These are phyloP conservation scores for Pristiophorus japonicus DNA, from an alignment of 2,113 vertebrate genomes.

Conservation along the genomic window DNA sequence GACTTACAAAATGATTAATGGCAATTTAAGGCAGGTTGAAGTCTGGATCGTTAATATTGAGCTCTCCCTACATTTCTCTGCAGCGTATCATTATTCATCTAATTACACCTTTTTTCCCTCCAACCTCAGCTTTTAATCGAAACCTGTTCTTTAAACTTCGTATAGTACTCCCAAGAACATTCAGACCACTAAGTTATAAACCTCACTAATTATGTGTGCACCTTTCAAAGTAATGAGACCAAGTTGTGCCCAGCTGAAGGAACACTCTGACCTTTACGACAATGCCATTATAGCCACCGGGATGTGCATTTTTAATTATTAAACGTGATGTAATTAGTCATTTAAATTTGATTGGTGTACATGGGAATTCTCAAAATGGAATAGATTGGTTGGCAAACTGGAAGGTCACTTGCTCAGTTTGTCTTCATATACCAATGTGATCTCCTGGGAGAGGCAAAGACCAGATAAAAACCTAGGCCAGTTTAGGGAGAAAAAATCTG, in stretches of 20 bases:
- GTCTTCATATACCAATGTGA: background rate
- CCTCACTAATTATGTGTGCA: background rate
- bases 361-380: background rate
- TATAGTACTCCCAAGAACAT: background rate
- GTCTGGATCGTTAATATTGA: conserved; percentile 17
- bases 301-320: background rate
- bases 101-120: background rate
- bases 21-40: conserved; percentile 12
- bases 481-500: no score
- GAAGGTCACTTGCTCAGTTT: background rate
- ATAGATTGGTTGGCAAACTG: background rate
- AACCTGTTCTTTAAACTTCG: background rate
- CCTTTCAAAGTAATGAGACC: background rate
- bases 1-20: conserved; percentile 20
- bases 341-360: background rate
- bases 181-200: background rate
- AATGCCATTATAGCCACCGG: background rate
- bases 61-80: background rate
- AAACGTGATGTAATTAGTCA: background rate
- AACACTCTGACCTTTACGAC: background rate
- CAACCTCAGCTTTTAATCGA: background rate
- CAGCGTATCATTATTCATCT: background rate
- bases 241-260: background rate
- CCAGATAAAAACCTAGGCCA: no score
- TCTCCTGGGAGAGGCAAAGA: no score